Conservation (phyloP, 2,797 vertebrate genomes). For the Uromys caudimaculatus region DNA sequence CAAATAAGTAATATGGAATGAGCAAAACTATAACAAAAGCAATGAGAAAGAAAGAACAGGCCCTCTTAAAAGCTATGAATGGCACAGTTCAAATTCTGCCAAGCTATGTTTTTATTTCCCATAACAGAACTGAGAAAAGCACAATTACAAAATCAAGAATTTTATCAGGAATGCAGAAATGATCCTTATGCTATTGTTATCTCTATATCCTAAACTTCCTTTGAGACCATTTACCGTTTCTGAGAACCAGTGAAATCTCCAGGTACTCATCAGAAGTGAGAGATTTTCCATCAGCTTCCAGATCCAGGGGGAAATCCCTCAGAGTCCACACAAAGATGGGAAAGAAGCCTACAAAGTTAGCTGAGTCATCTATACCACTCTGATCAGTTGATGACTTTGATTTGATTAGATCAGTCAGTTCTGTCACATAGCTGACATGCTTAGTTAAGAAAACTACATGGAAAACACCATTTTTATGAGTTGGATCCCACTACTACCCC, state of each 20-base stretch:
- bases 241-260: slow-evolving; percentile 82
- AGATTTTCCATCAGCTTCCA: slow-evolving; percentile 63
- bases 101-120: neutral
- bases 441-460: slow-evolving; percentile 39
- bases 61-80: neutral
- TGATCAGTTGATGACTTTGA: slow-evolving; percentile 57
- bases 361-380: slow-evolving; percentile 45
- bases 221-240: slow-evolving; percentile 66
- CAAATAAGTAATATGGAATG: neutral
- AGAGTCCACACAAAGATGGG: slow-evolving; percentile 87
- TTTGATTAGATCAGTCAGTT: slow-evolving; percentile 83
- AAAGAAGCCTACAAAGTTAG: slow-evolving; percentile 84
- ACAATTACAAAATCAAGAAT: neutral
- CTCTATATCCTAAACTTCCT: no score
- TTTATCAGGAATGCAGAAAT: neutral
- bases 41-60: no score
- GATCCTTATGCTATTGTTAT: neutral
- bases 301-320: slow-evolving; percentile 86
- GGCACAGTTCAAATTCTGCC: neutral
- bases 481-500: neutral
- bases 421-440: slow-evolving; percentile 75
- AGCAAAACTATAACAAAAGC: neutral
- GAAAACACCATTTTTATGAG: neutral
- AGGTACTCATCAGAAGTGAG: slow-evolving; percentile 86
- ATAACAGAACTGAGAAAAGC: neutral